A percentile compares a stretch with the other conserved stretches of the same genome.
Evolutionary conservation across 1,140 invertebrate species (phyloP).

Genomic region (Drosophila ficusphila): DNA sequence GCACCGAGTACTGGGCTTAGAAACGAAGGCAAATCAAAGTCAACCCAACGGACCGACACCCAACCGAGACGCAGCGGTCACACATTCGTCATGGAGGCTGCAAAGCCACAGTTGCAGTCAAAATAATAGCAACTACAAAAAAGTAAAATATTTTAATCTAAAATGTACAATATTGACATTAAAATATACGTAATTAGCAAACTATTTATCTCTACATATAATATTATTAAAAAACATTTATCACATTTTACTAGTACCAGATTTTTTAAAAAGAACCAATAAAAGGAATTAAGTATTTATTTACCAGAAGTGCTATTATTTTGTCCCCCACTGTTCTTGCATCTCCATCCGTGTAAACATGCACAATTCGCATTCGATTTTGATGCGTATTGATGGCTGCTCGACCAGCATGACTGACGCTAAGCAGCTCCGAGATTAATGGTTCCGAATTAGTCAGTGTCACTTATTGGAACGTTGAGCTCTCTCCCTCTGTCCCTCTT

Average conservation of each 20-base stretch:
- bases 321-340: constrained; percentile 19
- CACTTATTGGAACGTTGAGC: constrained; percentile 59
- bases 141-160: not conserved
- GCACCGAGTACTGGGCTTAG: constrained; percentile 4
- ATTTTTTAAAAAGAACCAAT: too few species aligned
- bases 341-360: constrained; percentile 23
- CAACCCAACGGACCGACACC: constrained; percentile 42
- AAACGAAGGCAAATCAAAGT: constrained; percentile 47
- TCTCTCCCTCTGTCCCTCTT: constrained; percentile 29
- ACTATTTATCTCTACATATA: too few species aligned
- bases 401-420: constrained; percentile 55
- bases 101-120: constrained; percentile 11
- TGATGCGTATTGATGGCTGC: constrained; percentile 74
- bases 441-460: constrained; percentile 75
- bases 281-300: not conserved
- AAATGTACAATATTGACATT: not conserved
- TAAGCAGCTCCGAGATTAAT: constrained; percentile 79
- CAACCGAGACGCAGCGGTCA: constrained; percentile 39
- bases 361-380: constrained; percentile 55
- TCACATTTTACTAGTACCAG: too few species aligned
- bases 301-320: not conserved
- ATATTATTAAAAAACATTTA: too few species aligned
- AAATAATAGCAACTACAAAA: constrained; percentile 6
- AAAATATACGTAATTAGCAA: too few species aligned
- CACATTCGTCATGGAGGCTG: constrained; percentile 51